These are phyloP conservation scores for Xyrichtys novacula DNA, from an alignment of 2,797 vertebrate genomes.

Conservation along the genomic window DNA sequence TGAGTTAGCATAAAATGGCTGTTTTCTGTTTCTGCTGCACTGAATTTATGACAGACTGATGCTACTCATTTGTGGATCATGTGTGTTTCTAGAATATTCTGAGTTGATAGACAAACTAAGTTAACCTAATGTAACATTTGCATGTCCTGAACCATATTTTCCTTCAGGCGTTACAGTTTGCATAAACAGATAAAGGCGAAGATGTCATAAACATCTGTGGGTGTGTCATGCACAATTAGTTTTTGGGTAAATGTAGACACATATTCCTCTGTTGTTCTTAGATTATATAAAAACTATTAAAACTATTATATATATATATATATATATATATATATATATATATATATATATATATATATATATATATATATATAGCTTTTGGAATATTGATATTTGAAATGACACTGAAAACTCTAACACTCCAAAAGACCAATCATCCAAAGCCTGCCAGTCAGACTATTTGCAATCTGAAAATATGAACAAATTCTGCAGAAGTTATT, in stretches of 20 bases:
- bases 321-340: no score
- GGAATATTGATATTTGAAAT: no score
- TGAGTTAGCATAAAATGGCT: no score
- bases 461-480: conserved; percentile 2
- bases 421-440: no score
- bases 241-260: background rate
- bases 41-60: no score
- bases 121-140: conserved; percentile 35
- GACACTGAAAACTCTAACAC: no score
- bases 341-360: no score
- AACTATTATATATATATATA: no score
- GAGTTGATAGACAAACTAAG: background rate
- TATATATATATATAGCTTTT: no score
- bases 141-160: conserved; percentile 10
- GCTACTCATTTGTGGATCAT: no score
- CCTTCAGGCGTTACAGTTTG: conserved; percentile 22
- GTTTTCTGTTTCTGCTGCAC: no score
- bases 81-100: background rate
- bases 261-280: background rate
- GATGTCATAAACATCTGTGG: conserved; percentile 23
- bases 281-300: no score
- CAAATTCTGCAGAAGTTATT: background rate
- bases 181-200: conserved; percentile 41
- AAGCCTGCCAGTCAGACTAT: conserved; percentile 10
- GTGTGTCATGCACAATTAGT: conserved; percentile 1